A percentile compares a stretch with the other conserved stretches of the same genome.
Conservation (phyloP, 2,113 vertebrate genomes). For the Ginglymostoma cirratum region DNA sequence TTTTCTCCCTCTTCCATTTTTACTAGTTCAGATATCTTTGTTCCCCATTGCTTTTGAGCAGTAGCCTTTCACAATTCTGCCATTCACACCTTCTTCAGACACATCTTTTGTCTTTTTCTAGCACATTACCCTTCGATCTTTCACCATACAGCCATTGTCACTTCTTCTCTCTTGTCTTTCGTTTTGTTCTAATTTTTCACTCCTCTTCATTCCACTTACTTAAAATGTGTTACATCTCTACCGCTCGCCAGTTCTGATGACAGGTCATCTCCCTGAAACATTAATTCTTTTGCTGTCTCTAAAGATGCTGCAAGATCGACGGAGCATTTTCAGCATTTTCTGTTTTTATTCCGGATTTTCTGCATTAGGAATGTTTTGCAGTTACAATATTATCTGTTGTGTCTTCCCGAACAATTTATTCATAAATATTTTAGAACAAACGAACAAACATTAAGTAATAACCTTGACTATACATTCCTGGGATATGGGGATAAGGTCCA, state of each 20-base stretch:
- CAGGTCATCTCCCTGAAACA: not conserved
- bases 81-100: too few species aligned
- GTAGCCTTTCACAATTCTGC: too few species aligned
- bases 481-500: slow-evolving; percentile 52
- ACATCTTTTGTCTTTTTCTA: too few species aligned
- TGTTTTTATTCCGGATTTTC: not conserved
- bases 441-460: not conserved
- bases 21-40: too few species aligned
- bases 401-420: not conserved
- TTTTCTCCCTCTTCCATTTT: too few species aligned
- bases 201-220: not conserved
- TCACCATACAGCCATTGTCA: not conserved
- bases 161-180: not conserved
- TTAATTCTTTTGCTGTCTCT: not conserved
- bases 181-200: not conserved
- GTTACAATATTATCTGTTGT: not conserved
- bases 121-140: too few species aligned
- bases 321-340: not conserved
- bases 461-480: not conserved
- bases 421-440: not conserved
- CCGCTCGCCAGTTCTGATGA: not conserved
- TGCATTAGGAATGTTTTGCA: not conserved
- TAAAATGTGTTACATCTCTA: not conserved
- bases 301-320: not conserved
- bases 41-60: too few species aligned